Evolutionary conservation across 1,140 invertebrate species (phyloP).

Genomic region (Polypedilum vanderplanki): DNA sequence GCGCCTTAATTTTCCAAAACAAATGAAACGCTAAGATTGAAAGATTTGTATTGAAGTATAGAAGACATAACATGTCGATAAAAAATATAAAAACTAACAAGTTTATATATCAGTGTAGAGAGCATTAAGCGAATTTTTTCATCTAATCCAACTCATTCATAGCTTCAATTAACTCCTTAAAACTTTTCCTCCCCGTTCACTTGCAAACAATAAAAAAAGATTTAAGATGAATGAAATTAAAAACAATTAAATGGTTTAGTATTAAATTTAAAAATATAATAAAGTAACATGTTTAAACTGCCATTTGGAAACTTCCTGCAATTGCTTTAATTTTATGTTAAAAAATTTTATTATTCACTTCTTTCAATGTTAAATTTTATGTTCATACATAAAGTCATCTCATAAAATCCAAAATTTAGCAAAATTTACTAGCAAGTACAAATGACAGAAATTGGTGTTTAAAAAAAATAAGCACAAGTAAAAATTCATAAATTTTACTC

Average conservation of each 20-base stretch:
- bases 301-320: not conserved
- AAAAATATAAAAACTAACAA: not conserved
- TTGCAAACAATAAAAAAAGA: too few relatives aligned
- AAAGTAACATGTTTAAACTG: not conserved
- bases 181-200: too few relatives aligned
- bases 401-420: not conserved
- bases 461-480: not conserved
- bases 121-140: not conserved
- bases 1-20: not conserved
- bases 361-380: not conserved
- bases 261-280: not conserved
- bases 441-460: not conserved
- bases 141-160: too few relatives aligned
- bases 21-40: not conserved
- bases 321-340: not conserved
- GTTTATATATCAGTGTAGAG: not conserved
- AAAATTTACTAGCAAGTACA: constrained; percentile 19
- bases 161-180: too few relatives aligned
- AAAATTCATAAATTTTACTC: not conserved
- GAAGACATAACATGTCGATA: not conserved
- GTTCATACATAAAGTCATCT: not conserved
- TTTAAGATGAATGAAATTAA: not conserved
- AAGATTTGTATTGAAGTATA: not conserved
- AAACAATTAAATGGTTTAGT: not conserved
- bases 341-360: not conserved